phyloP scores from a whole-genome alignment of 2,888 invertebrate species.

The Lithodes maja region DNA sequence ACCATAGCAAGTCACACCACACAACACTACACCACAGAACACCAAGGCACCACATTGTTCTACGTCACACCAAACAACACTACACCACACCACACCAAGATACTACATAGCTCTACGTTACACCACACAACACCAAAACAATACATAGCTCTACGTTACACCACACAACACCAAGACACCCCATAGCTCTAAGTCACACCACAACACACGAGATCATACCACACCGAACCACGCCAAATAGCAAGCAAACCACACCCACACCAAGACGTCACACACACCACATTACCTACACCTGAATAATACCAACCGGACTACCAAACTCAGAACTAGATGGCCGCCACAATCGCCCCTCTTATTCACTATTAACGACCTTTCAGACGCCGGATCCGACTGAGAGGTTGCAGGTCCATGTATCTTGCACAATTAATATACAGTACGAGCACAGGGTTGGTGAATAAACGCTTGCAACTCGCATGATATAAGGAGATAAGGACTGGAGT shows the following conservation, averaged over 20 bases:
- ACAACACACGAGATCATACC: slow-evolving; percentile 2
- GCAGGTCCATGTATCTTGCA: not conserved
- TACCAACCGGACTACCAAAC: not conserved
- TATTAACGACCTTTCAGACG: not conserved
- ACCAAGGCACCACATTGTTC: not conserved
- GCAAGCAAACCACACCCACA: not conserved
- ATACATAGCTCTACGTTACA: not conserved
- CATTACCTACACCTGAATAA: not conserved
- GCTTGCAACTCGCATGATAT: too few species aligned
- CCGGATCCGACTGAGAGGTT: not conserved
- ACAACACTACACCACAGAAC: not conserved
- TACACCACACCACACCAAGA: not conserved
- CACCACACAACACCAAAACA: not conserved
- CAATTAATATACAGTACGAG: slow-evolving; percentile 5
- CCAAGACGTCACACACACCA: not conserved
- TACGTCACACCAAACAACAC: not conserved
- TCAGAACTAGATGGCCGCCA: not conserved
- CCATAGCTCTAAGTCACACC: not conserved
- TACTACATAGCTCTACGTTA: not conserved
- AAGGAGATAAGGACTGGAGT: too few species aligned
- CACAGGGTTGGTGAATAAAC: not conserved
- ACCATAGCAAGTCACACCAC: not conserved
- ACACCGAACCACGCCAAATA: not conserved
- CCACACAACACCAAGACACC: not conserved
- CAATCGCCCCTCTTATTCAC: not conserved